Percentiles rank a stretch among this genome's conserved stretches.
Conservation (phyloP, 2,888 invertebrate species). For the Sycophila texana region DNA sequence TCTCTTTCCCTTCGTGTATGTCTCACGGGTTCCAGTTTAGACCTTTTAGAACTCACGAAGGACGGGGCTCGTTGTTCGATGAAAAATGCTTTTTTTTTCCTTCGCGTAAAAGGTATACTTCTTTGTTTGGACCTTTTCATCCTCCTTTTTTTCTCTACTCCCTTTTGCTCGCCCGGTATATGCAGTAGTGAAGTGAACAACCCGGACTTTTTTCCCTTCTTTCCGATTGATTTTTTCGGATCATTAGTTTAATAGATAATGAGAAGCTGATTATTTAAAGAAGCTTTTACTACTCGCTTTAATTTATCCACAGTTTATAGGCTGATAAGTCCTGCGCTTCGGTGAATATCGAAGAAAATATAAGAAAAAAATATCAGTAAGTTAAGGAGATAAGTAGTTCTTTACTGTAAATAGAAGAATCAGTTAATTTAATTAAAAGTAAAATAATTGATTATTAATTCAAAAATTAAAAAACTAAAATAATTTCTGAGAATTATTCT, state of each 20-base stretch:
- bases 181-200: constrained; percentile 8
- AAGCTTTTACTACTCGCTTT: background rate
- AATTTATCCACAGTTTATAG: background rate
- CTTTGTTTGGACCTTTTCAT: constrained; percentile 36
- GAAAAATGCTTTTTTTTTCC: constrained; percentile 49
- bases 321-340: background rate
- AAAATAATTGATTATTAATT: too few species aligned
- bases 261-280: constrained; percentile 18
- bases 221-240: constrained; percentile 14
- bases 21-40: constrained; percentile 32
- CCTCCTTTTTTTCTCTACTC: background rate
- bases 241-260: constrained; percentile 43
- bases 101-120: background rate
- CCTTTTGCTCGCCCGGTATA: constrained; percentile 18
- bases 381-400: too few species aligned
- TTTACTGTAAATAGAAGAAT: background rate
- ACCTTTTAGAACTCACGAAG: constrained; percentile 16
- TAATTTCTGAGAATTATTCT: too few species aligned
- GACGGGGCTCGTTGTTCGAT: constrained; percentile 48
- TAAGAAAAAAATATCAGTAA: too few species aligned
- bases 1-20: background rate
- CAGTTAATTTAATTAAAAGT: background rate
- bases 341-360: too few species aligned
- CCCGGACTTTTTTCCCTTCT: constrained; percentile 13
- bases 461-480: too few species aligned